Percentiles rank a stretch among this genome's conserved stretches.
Evolutionary conservation across 1,140 invertebrate genomes (phyloP).

Genomic region (Andricus grossulariae): DNA sequence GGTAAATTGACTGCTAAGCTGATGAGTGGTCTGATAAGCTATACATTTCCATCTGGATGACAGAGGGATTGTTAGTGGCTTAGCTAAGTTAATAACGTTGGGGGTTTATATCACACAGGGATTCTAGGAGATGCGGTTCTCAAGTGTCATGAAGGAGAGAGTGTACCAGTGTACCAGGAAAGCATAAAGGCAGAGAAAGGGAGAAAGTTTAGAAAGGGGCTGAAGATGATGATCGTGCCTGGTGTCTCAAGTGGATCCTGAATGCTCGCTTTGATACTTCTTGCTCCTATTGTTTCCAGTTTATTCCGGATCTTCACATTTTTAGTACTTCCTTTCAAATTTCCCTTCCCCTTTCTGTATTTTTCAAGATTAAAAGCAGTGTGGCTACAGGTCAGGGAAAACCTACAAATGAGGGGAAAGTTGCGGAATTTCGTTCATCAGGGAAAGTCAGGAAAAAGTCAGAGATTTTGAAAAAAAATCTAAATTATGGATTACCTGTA

Average conservation of each 20-base stretch:
- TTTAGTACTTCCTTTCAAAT: neutral
- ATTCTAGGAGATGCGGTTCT: constrained; percentile 7
- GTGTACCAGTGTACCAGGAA: constrained; percentile 4
- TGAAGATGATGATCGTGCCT: constrained; percentile 54
- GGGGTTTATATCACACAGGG: constrained; percentile 13
- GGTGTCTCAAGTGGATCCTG: constrained; percentile 58
- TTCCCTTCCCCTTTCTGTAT: neutral
- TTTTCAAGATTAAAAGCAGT: too few species aligned
- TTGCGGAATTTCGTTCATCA: too few species aligned
- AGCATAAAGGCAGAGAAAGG: neutral
- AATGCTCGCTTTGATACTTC: constrained; percentile 23
- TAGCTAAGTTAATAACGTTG: constrained; percentile 25
- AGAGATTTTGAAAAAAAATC: too few species aligned
- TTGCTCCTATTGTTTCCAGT: constrained; percentile 24
- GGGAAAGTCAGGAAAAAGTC: too few species aligned
- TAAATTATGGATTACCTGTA: too few species aligned
- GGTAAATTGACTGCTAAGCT: constrained; percentile 24
- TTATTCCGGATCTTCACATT: neutral
- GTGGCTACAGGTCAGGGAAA: too few species aligned
- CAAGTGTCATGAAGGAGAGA: constrained; percentile 13
- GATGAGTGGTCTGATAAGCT: constrained; percentile 19
- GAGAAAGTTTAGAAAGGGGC: constrained; percentile 34
- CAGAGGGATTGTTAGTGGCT: constrained; percentile 24
- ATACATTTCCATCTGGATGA: constrained; percentile 17
- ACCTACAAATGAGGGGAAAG: too few species aligned